These are phyloP conservation scores for Lycodopsis pacificus DNA, from an alignment of 2,797 vertebrate genomes.

Conservation along the genomic window DNA sequence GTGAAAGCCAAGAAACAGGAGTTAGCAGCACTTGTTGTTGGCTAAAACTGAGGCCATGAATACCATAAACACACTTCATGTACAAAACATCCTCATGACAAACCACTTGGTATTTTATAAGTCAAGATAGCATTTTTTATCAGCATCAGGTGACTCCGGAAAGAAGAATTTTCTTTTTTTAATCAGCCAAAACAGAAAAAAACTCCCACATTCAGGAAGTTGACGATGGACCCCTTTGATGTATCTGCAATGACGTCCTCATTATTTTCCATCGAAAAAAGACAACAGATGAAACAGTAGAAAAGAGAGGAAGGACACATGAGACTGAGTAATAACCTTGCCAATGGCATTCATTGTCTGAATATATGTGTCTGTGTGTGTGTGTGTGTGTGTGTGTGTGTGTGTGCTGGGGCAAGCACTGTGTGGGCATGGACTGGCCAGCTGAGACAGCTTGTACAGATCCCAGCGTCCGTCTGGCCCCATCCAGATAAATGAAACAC, in stretches of 20 bases:
- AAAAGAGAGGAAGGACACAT: conserved; percentile 55
- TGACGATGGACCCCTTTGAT: conserved; percentile 57
- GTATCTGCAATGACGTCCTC: conserved; percentile 68
- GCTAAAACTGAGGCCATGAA: conserved; percentile 45
- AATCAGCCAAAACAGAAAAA: conserved; percentile 34
- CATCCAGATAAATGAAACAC: conserved; percentile 7
- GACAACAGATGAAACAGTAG: conserved; percentile 60
- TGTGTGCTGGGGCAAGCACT: conserved; percentile 6
- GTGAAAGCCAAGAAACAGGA: conserved; percentile 51
- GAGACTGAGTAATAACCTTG: conserved; percentile 77
- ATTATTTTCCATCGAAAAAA: conserved; percentile 72
- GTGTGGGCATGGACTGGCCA: conserved; percentile 35
- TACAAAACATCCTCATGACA: conserved; percentile 28
- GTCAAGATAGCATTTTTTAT: conserved; percentile 40
- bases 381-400: conserved; percentile 17
- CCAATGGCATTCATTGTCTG: conserved; percentile 67
- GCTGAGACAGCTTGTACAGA: conserved; percentile 55
- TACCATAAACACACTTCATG: conserved; percentile 34
- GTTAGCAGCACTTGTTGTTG: conserved; percentile 48
- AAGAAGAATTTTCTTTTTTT: background rate
- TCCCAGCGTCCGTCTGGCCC: conserved; percentile 20
- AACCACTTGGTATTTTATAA: conserved; percentile 30
- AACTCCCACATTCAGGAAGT: conserved; percentile 25
- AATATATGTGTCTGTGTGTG: conserved; percentile 10
- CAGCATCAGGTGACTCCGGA: conserved; percentile 18